Evolutionary conservation across 1,140 invertebrate genomes (phyloP).

Genomic region (Semibalanus balanoides): DNA sequence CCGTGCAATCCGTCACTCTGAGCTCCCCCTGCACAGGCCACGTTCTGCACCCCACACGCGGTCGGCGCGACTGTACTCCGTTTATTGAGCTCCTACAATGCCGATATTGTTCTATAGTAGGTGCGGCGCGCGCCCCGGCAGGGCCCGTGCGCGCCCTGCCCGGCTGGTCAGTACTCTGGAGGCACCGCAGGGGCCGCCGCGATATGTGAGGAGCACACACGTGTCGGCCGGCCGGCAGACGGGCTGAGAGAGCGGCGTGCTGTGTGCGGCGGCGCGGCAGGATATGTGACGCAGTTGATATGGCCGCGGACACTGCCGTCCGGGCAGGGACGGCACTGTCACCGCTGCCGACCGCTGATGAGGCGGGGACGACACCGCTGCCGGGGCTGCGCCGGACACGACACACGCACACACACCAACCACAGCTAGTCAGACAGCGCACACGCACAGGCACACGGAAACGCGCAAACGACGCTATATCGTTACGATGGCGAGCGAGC

Average conservation of each 20-base stretch:
- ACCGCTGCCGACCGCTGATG: background rate
- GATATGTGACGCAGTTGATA: background rate
- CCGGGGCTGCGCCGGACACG: background rate
- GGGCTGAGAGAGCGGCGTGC: no score
- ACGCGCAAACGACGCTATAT: no score
- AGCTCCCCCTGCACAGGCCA: background rate
- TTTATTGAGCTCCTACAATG: slow-evolving; percentile 2
- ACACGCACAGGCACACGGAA: background rate
- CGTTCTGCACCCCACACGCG: background rate
- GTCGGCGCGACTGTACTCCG: background rate
- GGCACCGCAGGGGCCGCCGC: no score
- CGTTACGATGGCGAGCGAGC: no score
- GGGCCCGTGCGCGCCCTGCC: no score
- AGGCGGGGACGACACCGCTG: no score
- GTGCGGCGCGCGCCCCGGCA: background rate
- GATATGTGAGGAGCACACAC: background rate
- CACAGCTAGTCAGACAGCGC: background rate
- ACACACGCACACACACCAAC: background rate
- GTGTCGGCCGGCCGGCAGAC: no score
- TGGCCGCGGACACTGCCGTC: no score
- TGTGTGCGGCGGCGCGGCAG: no score
- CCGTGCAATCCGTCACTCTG: no score
- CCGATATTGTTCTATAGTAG: background rate
- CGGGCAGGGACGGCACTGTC: background rate
- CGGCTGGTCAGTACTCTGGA: no score